Evolutionary conservation across 2,113 vertebrate genomes (phyloP).

Genomic region (Herpetotheres cachinnans): DNA sequence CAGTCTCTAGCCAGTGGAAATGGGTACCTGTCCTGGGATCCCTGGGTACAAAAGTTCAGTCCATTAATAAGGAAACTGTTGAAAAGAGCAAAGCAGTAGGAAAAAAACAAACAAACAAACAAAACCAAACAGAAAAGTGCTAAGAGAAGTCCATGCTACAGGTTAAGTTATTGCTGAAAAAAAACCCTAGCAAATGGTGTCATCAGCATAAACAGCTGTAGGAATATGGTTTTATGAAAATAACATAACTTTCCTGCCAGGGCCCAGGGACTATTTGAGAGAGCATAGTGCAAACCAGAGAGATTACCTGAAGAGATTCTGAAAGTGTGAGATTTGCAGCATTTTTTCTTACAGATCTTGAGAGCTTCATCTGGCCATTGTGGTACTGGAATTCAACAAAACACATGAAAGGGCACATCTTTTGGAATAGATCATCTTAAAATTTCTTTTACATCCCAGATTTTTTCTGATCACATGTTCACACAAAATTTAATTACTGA

Average conservation of each 20-base stretch:
- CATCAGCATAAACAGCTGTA: background rate
- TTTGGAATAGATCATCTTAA: background rate
- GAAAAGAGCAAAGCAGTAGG: background rate
- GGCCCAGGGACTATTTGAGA: background rate
- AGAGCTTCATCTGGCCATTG: background rate
- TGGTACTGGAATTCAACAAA: background rate
- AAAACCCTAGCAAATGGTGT: background rate
- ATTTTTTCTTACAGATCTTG: background rate
- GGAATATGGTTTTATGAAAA: background rate
- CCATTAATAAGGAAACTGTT: background rate
- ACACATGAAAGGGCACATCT: background rate
- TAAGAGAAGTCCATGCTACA: background rate
- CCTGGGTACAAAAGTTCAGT: background rate
- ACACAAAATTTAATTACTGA: background rate
- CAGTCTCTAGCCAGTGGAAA: background rate
- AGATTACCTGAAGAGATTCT: background rate
- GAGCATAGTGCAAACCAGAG: background rate
- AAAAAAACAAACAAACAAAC: background rate
- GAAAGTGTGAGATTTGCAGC: background rate
- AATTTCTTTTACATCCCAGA: background rate
- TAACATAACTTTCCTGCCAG: background rate
- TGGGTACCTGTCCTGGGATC: background rate
- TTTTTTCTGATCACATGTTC: background rate
- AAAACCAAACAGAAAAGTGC: background rate
- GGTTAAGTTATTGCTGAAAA: background rate